Evolutionary conservation across 2,888 invertebrate species (phyloP), one percentile per base, ranked within the genome.

Genomic region (Cryptus viduatorius): DNA sequence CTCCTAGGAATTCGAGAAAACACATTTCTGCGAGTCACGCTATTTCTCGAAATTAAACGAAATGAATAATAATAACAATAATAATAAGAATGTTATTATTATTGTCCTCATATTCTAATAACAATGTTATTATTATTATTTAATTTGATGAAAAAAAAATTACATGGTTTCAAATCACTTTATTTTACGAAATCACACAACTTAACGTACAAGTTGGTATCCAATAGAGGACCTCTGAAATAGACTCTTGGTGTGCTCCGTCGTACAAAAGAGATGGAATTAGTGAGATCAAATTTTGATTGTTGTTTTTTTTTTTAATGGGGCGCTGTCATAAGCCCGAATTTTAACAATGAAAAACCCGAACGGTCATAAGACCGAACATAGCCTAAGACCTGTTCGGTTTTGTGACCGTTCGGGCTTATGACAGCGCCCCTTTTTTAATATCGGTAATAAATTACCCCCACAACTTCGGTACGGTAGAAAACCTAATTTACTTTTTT

Each of bases 131-230:
- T 37, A 1, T 37, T 37, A 37, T 37, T 37, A 37, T 37, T 37
- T 0, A 3, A n/a, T n/a, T 48, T 4, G 48, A 12, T 48, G 48
- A 4, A 48, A 14, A 14, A 31, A 83, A 67, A 83, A 78, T 82
- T 19, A 64, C 64, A 12, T 69, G 73, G 50, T 69, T 79, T 87
- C 81, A 82, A 87, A 88, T 88, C 85, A 83, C 75, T 91, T 90
- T 90, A 90, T 90, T 91, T 88, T 84, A 88, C 88, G 86, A 90
- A 89, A 91, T 89, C 88, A 88, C 91, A 89, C 88, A 89, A 89
- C 89, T 84, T 87, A 90, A 91, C 88, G 84, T 91, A 90, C 88
- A 89, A 89, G 85, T 87, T 86, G 37, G 67, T 79, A 69, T 88
- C 82, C 82, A 79, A 53, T 29, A 87, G 87, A 71, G 80, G 79